Base-by-base conservation (phyloP, 2,888 invertebrate genomes). In the Rhagophthalmus giganteus region DNA sequence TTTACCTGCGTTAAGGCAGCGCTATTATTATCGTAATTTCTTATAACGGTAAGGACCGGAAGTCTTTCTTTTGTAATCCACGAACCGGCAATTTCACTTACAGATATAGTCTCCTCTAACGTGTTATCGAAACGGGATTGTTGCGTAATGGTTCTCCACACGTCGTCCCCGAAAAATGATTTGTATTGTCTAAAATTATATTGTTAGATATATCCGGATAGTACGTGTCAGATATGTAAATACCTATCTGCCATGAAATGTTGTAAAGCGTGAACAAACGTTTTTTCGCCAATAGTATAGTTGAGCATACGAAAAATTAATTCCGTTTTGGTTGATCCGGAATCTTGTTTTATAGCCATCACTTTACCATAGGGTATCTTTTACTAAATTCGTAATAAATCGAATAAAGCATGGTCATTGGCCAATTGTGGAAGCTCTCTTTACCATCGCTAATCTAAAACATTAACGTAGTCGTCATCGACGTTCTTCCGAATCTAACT, bases 221-320 rank as follows among this genome's bases (percentile, higher is more conserved):
- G n/a, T n/a, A n/a, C n/a, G n/a, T n/a, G n/a, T n/a, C n/a, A n/a
- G n/a, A n/a, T n/a, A n/a, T n/a, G n/a, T n/a, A n/a, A n/a, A n/a
- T 71, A 79, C 81, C 82, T 81, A 54, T 83, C 79, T 5, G 80
- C 77, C 66, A 90, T 79, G 66, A 90, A 88, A 62, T 80, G 80
- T 61, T 82, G 80, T 46, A 90, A 71, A 1, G 90, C 92, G 31
- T 80, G 80, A 66, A 81, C 84, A 70, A 96, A 92, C 0, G 87
- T 84, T 1, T 81, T 78, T 44, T 84, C 84, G 2, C 93, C 91
- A 4, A 94, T 76, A 0, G 91, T 90, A 61, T 87, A 87, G 68
- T 91, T 88, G 67, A 96, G 82, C 94, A 95, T 96, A 15, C 94
- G 79, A 71, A 96, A 89, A 6, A 94, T 78, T 24, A 90, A 73